phyloP scores from a whole-genome alignment of 2,797 vertebrate genomes.

The Oryzias sinensis region DNA sequence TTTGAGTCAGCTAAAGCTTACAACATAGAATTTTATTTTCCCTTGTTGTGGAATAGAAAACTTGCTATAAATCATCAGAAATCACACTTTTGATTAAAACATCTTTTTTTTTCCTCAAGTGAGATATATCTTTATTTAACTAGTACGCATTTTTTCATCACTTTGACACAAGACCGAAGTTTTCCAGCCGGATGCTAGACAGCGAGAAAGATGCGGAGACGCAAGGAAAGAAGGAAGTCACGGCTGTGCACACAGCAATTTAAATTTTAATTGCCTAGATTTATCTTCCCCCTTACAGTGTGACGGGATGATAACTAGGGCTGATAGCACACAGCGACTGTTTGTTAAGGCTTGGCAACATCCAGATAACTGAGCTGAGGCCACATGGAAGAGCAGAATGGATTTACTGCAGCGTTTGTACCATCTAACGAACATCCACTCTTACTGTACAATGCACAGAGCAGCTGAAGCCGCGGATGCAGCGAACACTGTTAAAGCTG shows the following conservation, averaged over 20 bases:
- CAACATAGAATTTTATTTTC: not conserved
- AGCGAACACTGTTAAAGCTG: slow-evolving; percentile 30
- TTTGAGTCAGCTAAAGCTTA: not conserved
- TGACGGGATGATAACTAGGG: slow-evolving; percentile 77
- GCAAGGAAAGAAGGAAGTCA: slow-evolving; percentile 63
- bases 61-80: not conserved
- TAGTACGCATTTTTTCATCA: slow-evolving; percentile 17
- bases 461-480: slow-evolving; percentile 46
- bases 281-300: slow-evolving; percentile 76
- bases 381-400: slow-evolving; percentile 51
- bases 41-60: not conserved
- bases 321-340: slow-evolving; percentile 72
- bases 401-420: slow-evolving; percentile 59
- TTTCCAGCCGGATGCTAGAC: slow-evolving; percentile 22
- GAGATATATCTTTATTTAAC: slow-evolving; percentile 30
- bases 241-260: slow-evolving; percentile 75
- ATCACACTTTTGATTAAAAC: not conserved
- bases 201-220: slow-evolving; percentile 46
- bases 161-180: slow-evolving; percentile 24
- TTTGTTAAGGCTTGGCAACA: slow-evolving; percentile 69
- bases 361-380: slow-evolving; percentile 50
- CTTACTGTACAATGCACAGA: slow-evolving; percentile 41
- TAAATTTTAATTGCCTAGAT: slow-evolving; percentile 84
- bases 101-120: not conserved
- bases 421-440: slow-evolving; percentile 50